phyloP scores from a whole-genome alignment of 1,140 invertebrate genomes.

The Potamilus streckersoni region DNA sequence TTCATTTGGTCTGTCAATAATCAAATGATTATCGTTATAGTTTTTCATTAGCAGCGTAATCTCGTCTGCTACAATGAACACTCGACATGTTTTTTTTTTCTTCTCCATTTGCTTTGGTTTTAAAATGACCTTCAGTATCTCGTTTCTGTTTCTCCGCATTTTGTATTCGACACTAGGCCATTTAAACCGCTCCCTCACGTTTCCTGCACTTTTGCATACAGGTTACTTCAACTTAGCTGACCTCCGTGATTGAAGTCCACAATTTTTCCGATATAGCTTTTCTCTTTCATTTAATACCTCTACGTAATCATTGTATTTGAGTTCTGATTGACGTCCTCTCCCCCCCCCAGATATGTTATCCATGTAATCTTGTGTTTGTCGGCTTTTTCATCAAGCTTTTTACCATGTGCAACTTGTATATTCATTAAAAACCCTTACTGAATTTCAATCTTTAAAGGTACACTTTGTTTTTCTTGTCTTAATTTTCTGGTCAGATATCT shows the following conservation, averaged over 20 bases:
- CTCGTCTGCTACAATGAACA: too few species aligned
- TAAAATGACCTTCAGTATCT: background rate
- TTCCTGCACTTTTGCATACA: slow-evolving; percentile 7
- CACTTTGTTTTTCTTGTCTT: background rate
- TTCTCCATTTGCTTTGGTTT: slow-evolving; percentile 1
- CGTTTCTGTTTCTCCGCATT: background rate
- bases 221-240: slow-evolving; percentile 3
- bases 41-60: too few species aligned
- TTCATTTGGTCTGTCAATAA: too few species aligned
- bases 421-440: slow-evolving; percentile 7
- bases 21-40: too few species aligned
- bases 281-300: background rate
- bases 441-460: background rate
- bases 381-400: background rate
- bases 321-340: background rate
- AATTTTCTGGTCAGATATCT: background rate
- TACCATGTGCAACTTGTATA: slow-evolving; percentile 1
- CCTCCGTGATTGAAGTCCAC: background rate
- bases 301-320: background rate
- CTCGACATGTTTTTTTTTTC: too few species aligned
- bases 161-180: slow-evolving; percentile 7
- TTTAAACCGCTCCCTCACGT: too few species aligned
- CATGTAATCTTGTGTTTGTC: background rate
- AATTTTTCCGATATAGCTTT: slow-evolving; percentile 6
- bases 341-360: too few species aligned